These are phyloP conservation scores for Euplagia quadripunctaria DNA, from an alignment of 2,888 invertebrate genomes.

Conservation along the genomic window DNA sequence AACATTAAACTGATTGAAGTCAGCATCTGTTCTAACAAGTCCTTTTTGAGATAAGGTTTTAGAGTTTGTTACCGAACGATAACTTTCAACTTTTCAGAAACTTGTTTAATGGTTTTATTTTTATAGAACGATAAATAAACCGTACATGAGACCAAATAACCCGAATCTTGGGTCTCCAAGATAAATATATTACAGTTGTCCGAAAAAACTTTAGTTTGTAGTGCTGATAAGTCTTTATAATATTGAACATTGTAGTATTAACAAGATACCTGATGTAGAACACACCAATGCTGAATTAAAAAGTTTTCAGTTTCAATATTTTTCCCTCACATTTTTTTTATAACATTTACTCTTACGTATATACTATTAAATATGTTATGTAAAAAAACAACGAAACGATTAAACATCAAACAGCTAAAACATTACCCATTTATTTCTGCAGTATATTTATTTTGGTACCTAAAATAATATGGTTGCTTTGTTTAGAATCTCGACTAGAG, in stretches of 20 bases:
- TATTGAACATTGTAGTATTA: no score
- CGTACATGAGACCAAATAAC: neutral
- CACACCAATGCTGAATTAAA: no score
- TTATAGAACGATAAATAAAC: neutral
- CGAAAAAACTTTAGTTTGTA: no score
- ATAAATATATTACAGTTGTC: neutral
- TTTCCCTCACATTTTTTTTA: no score
- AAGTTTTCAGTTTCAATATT: no score
- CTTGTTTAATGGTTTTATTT: neutral
- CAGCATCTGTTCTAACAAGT: neutral
- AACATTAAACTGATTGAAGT: neutral
- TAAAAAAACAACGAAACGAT: neutral
- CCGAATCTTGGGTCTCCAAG: neutral
- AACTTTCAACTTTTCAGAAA: neutral
- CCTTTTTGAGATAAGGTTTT: neutral
- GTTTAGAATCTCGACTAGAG: slow-evolving; percentile 37
- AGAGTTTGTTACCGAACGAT: no score
- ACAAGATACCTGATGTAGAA: no score
- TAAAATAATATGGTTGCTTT: slow-evolving; percentile 28
- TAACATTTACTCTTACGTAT: no score
- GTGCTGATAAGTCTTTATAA: no score
- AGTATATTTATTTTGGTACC: slow-evolving; percentile 16
- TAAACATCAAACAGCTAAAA: slow-evolving; percentile 6
- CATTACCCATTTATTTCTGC: neutral
- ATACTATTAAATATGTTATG: neutral